Base-by-base conservation (phyloP, 2,888 invertebrate genomes). In the Pseudolycoriella hygida region DNA sequence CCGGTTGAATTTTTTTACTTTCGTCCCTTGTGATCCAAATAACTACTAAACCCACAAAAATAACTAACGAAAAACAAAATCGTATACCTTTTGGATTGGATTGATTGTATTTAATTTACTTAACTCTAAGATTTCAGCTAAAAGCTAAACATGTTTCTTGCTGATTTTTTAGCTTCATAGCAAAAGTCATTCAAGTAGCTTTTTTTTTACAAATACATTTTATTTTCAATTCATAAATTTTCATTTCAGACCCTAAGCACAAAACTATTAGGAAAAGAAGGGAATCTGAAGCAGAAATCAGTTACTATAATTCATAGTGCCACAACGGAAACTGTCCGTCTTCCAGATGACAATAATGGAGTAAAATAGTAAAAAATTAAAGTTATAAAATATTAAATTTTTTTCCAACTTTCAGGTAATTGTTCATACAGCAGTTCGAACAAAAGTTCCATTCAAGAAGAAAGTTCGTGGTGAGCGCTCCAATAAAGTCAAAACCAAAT, bases 281-380 rank as follows among this genome's bases (percentile, higher is more conserved):
- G 78, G 51, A 80, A 81, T 65, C 73, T 79, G 62, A 86, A 88
- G 66, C 71, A 85, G 56, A 86, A 87, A 66, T 81, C 84, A 17
- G 79, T 88, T 54, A 88, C 88, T 55, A 87, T 88, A 62, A 84
- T 88, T 58, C 88, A 88, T 72, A 86, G 84, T 60, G 84, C 87
- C 53, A 83, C 87, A 47, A 86, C 87, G 48, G 88, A 88, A 69
- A 86, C 87, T 51, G 87, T 87, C 51, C 76, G 87, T 19, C 68
- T 87, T 53, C 85, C 86, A 49, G 82, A 80, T 49, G 77, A 82
- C 50, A 74, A 76, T 52, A 80, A 79, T 52, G 75, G 74, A 51
- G 78, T 76, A 6, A 45, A 32, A 19, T 17, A 19, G 17, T 20
- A 37, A 43, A 25, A 18, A 19, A 38, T 25, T 20, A 25, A 14